Percentiles rank a stretch among this genome's conserved stretches.
phyloP scores from a whole-genome alignment of 2,797 vertebrate genomes.

The Mus caroli region DNA sequence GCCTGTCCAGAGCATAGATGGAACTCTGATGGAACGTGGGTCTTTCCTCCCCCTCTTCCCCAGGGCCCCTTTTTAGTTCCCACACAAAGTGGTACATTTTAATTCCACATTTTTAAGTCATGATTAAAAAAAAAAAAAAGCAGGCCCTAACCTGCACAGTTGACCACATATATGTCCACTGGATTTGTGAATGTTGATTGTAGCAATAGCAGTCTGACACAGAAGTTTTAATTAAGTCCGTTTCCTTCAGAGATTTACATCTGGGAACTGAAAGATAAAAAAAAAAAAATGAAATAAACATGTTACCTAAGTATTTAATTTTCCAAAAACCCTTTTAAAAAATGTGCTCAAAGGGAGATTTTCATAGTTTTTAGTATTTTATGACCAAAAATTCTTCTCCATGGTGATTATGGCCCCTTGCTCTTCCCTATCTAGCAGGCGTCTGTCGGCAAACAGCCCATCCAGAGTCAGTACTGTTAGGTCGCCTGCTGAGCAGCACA shows the following conservation, averaged over 20 bases:
- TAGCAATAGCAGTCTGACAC: slow-evolving; percentile 87
- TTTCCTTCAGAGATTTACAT: slow-evolving; percentile 86
- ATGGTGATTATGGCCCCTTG: background rate
- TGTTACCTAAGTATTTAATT: slow-evolving; percentile 60
- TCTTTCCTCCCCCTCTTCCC: too few species aligned
- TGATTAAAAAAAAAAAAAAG: slow-evolving; percentile 29
- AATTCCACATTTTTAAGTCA: background rate
- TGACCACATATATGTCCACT: slow-evolving; percentile 87
- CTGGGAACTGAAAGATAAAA: slow-evolving; percentile 72
- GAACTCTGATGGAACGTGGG: too few species aligned
- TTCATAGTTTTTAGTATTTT: background rate
- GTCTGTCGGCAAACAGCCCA: background rate
- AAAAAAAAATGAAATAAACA: slow-evolving; percentile 41
- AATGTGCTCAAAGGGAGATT: background rate
- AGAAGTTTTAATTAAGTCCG: slow-evolving; percentile 74
- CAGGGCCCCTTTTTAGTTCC: too few species aligned
- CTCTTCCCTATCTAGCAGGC: background rate
- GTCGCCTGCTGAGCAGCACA: background rate
- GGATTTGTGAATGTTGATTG: slow-evolving; percentile 80
- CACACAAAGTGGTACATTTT: slow-evolving; percentile 7
- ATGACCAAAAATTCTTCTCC: slow-evolving; percentile 17
- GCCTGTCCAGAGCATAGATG: too few species aligned
- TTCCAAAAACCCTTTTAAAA: background rate
- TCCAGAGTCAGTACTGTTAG: background rate
- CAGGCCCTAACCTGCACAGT: slow-evolving; percentile 85